phyloP scores from a whole-genome alignment of 2,797 vertebrate genomes.

The Coreius guichenoti region DNA sequence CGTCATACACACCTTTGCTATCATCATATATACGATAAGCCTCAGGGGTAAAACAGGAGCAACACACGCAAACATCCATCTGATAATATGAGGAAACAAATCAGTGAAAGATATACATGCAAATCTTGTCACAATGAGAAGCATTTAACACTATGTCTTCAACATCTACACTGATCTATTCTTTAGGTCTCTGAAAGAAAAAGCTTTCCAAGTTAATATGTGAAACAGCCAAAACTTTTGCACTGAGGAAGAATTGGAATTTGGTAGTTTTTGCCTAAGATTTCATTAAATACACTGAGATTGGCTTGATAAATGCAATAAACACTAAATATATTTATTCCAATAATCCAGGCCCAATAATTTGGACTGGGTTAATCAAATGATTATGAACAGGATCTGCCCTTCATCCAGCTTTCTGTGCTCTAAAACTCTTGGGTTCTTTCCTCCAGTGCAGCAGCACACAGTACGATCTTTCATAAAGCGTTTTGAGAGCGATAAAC shows the following conservation, averaged over 20 bases:
- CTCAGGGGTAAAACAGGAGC: neutral
- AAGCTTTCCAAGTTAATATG: neutral
- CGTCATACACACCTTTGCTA: neutral
- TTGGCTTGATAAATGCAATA: neutral
- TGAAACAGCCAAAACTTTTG: neutral
- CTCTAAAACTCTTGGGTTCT: neutral
- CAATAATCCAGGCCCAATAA: neutral
- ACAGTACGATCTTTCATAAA: neutral
- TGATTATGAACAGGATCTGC: neutral
- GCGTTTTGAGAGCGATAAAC: neutral
- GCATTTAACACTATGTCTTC: neutral
- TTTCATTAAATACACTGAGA: neutral
- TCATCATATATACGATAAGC: neutral
- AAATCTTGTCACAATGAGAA: neutral
- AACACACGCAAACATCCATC: neutral
- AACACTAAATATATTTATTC: neutral
- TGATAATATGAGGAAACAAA: constrained; percentile 9
- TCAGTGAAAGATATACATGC: constrained; percentile 2
- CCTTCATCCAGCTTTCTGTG: neutral
- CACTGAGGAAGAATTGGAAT: neutral
- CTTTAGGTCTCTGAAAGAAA: neutral
- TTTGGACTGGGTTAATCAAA: neutral
- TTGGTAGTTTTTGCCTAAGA: neutral
- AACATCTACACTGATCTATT: neutral
- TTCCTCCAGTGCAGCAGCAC: neutral